phyloP scores from a whole-genome alignment of 1,140 invertebrate genomes.

The Campoletis sonorensis region DNA sequence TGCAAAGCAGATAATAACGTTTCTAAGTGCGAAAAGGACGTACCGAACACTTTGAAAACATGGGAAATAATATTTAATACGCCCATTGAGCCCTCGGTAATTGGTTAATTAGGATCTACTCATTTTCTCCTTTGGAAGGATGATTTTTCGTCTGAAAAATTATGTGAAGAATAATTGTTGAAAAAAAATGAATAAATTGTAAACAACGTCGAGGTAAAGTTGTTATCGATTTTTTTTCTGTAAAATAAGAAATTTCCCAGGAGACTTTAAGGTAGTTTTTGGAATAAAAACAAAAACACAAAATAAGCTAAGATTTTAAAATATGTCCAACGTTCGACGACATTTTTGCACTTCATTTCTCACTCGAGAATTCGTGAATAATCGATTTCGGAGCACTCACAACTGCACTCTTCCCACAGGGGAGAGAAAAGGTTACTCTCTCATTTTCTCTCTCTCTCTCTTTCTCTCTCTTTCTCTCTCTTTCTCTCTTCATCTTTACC shows the following conservation, averaged over 20 bases:
- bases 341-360: slow-evolving; percentile 25
- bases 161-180: too few relatives aligned
- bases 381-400: neutral
- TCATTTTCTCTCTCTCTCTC: neutral
- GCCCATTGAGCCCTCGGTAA: neutral
- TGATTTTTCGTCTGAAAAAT: too few relatives aligned
- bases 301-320: neutral
- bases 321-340: neutral
- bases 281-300: neutral
- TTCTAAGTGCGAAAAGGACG: neutral
- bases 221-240: too few relatives aligned
- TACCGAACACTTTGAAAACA: neutral
- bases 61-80: neutral
- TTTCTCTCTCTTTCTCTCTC: too few relatives aligned
- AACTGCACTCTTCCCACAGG: neutral
- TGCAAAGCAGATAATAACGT: neutral
- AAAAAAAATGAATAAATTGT: too few relatives aligned
- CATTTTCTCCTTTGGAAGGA: too few relatives aligned
- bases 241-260: neutral
- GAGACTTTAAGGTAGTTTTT: neutral
- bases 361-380: neutral
- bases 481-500: too few relatives aligned
- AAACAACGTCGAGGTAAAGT: too few relatives aligned
- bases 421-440: slow-evolving; percentile 10
- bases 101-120: neutral